Evolutionary conservation across 2,888 invertebrate genomes (phyloP), one percentile per base, ranked within the genome.

Genomic region (Hyles lineata): DNA sequence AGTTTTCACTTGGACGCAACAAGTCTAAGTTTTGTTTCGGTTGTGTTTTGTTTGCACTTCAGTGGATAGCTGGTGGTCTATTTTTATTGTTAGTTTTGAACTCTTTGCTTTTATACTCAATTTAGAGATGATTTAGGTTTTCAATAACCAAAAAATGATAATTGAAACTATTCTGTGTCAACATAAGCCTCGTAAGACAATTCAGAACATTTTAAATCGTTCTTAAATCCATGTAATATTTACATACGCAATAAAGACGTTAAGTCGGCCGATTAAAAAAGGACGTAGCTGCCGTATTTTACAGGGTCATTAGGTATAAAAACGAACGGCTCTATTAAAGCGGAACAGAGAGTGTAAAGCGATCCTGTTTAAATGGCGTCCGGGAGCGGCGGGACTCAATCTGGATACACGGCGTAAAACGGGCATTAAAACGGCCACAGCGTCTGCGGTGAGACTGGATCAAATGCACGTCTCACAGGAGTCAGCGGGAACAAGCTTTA

Each of bases 241-340:
- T 55, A 72, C 29, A 71, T 17, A 74, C 73, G 74, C 76, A 78
- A 79, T 83, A 80, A 79, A 77, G 60, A 59, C 35, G 29, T 73
- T 23, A 73, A 50, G 32, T 35, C 43, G 32, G 55, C 63, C 74
- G 72, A 70, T 74, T 75, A 52, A 72, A 73, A 74, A 78, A 77
- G 77, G 76, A 79, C 76, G 74, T 72, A 78, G 79, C 81, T 83
- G 76, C 82, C 81, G 85, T 85, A 86, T 89, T 90, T 90, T 90
- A 89, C 88, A 81, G 86, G 89, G 88, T 89, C 90, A 90, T 91
- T 90, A 89, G 81, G 84, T 87, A 89, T 92, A 90, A 92, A 92
- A 89, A 89, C 85, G 82, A 89, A 90, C 85, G 81, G 88, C 84
- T 89, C 88, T 89, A 90, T 90, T 90, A 91, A 89, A 88, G 80